Base-by-base conservation (phyloP, 2,888 invertebrate genomes). In the Coleophora flavipennella region DNA sequence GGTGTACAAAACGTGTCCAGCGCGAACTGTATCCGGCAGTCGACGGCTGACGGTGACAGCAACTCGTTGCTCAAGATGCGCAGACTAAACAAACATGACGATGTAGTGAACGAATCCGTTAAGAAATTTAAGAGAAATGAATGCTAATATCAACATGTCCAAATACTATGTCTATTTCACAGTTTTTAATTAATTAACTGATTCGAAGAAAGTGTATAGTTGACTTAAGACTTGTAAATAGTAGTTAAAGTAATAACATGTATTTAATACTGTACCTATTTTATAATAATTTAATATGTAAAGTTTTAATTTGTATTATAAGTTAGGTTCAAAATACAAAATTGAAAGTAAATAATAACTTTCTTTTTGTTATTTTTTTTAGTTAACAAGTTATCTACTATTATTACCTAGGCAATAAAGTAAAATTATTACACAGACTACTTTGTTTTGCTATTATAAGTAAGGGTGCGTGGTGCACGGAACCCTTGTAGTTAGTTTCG, bases 231-330 rank as follows among this genome's bases (percentile, higher is more conserved):
- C 60, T 61, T 83, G 83, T 84, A 84, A 74, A 84, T 83, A 84
- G 68, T 81, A 81, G 73, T 62, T 77, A 67, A 62, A 67, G 57
- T 51, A 69, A 70, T 67, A 62, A 67, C 66, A 63, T 78, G 76
- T 81, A 81, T 81, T 78, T 80, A 80, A 79, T 79, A 79, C 69
- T 75, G 68, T 78, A 78, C 63, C 66, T 80, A 78, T 78, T 80
- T 78, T 78, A 70, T 74, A 73, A 69, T 60, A 61, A n/a, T n/a
- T n/a, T n/a, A n/a, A 69, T 73, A 74, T 79, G 78, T 80, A 80
- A 75, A 79, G 64, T 56, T 67, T 67, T 69, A 72, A 62, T 67
- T 66, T 80, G 77, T 80, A 80, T 72, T 61, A 78, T 74, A 79
- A 75, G 76, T 76, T 79, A 67, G 65, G 71, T 20, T 20, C 55